These are phyloP conservation scores for Palythoa caribaeorum DNA, from an alignment of 92 coral and sea anemone genomes.

Conservation along the genomic window DNA sequence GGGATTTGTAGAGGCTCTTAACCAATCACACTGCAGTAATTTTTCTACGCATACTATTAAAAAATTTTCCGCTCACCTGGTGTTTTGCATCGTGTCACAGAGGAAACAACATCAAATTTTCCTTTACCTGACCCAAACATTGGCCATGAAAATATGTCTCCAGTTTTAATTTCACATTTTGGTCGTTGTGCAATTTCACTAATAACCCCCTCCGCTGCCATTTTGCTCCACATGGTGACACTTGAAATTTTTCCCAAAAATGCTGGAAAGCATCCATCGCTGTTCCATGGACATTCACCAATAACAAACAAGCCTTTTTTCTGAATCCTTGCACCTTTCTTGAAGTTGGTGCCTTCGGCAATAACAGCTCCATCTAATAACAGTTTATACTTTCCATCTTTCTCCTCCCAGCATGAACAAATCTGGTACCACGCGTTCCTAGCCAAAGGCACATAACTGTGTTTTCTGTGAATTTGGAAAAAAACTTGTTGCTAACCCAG, in stretches of 20 bases:
- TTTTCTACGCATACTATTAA: too few relatives aligned
- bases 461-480: neutral
- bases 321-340: neutral
- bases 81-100: slow-evolving; percentile 15
- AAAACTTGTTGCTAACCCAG: neutral
- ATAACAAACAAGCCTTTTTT: slow-evolving; percentile 3
- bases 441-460: neutral
- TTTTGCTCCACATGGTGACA: slow-evolving; percentile 17
- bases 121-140: slow-evolving; percentile 18
- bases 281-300: slow-evolving; percentile 23
- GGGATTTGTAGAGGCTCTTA: too few relatives aligned
- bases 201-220: neutral
- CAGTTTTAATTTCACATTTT: slow-evolving; percentile 21
- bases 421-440: slow-evolving; percentile 15
- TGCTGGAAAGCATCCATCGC: neutral
- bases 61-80: neutral
- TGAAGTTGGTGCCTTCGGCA: neutral
- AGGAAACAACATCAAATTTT: neutral
- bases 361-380: slow-evolving; percentile 2
- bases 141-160: slow-evolving; percentile 25
- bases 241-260: slow-evolving; percentile 17
- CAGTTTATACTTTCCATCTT: slow-evolving; percentile 13
- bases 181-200: neutral
- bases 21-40: too few relatives aligned
- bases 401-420: slow-evolving; percentile 27